Evolutionary conservation across 2,113 vertebrate species (phyloP).

Genomic region (Thryonomys swinderianus): DNA sequence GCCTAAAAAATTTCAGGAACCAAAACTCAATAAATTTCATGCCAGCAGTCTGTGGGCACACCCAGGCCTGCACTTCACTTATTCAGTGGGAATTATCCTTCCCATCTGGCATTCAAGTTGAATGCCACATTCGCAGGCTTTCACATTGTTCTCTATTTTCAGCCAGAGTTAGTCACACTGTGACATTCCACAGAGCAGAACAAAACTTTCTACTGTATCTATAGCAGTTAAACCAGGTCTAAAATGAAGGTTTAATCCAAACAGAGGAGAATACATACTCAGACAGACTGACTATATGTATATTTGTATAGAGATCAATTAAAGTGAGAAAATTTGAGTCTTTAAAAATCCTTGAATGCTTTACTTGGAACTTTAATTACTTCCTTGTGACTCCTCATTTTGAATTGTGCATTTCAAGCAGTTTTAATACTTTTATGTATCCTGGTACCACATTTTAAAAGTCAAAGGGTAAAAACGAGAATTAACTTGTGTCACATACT

Average conservation of each 20-base stretch:
- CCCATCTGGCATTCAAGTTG: conserved; percentile 6
- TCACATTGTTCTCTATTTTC: conserved; percentile 64
- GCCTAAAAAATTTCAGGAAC: conserved; percentile 1
- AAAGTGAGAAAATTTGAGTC: conserved; percentile 60
- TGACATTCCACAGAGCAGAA: conserved; percentile 56
- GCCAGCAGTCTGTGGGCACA: background rate
- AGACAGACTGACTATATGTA: conserved; percentile 9
- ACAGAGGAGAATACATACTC: conserved; percentile 14
- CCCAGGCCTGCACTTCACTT: background rate
- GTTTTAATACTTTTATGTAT: background rate
- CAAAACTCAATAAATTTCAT: background rate
- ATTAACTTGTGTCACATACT: too few species aligned
- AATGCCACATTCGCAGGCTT: conserved; percentile 59
- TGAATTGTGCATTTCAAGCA: conserved; percentile 19
- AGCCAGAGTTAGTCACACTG: conserved; percentile 41
- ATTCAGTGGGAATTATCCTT: background rate
- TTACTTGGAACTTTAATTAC: conserved; percentile 44
- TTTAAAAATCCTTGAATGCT: conserved; percentile 41
- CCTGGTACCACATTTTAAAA: background rate
- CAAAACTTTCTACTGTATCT: conserved; percentile 42
- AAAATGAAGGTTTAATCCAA: conserved; percentile 62
- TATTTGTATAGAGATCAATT: conserved; percentile 52
- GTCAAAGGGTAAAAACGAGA: too few species aligned
- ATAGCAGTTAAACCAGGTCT: conserved; percentile 10
- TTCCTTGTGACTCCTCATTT: background rate